These are phyloP conservation scores for Osmoderma eremita DNA, from an alignment of 2,888 invertebrate genomes.

Conservation along the genomic window DNA sequence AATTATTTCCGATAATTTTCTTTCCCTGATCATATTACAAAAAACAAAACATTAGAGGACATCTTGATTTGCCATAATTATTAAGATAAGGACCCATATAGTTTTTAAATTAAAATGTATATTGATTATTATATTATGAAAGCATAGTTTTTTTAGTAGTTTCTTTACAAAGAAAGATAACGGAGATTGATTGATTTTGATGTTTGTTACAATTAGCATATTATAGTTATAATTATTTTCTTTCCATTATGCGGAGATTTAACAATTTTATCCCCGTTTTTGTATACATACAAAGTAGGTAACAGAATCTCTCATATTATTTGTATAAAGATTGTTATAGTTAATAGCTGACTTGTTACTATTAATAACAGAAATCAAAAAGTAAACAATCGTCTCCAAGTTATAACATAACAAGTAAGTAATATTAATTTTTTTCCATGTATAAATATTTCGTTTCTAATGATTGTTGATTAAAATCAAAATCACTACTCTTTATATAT, in stretches of 20 bases:
- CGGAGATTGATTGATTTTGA: constrained; percentile 25
- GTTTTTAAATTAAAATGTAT: constrained; percentile 16
- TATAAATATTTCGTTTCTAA: background rate
- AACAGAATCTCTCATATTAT: constrained; percentile 13
- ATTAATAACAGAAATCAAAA: constrained; percentile 35
- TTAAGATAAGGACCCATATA: constrained; percentile 25
- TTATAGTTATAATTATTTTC: background rate
- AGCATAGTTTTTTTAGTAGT: constrained; percentile 28
- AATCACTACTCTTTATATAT: background rate
- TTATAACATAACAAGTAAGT: background rate
- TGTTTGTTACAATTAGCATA: constrained; percentile 18
- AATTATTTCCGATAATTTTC: constrained; percentile 13
- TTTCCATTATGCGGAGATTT: constrained; percentile 4
- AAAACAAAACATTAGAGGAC: too few relatives aligned
- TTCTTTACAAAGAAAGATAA: constrained; percentile 24
- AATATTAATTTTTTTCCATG: background rate
- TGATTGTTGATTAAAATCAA: background rate
- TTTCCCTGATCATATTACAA: background rate
- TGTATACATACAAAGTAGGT: background rate
- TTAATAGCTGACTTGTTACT: too few relatives aligned
- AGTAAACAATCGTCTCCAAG: constrained; percentile 15
- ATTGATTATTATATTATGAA: constrained; percentile 18
- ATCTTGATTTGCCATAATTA: constrained; percentile 16
- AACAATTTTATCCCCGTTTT: background rate
- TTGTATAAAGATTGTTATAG: too few relatives aligned